Base-by-base conservation (phyloP, 2,888 invertebrate genomes). In the Eumerus sabulonum region DNA sequence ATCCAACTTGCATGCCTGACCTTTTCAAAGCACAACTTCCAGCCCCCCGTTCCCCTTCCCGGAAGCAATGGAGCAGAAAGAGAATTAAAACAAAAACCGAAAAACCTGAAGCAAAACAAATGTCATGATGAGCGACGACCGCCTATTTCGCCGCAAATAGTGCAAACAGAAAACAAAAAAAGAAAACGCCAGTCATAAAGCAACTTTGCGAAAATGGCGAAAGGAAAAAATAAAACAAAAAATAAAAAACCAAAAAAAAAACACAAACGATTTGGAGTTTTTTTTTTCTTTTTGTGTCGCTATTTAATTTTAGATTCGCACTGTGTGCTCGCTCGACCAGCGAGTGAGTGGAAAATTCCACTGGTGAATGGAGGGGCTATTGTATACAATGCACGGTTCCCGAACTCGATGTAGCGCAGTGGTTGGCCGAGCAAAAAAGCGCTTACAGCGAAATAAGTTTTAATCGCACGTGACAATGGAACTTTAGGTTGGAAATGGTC, bases 291-390 rank as follows among this genome's bases (percentile, higher is more conserved):
- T 63, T 71, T 63, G 38, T 45, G 36, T 60, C 48, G 59, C 62
- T 63, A 63, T 63, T 64, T 72, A 72, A 72, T 72, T 64, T 72
- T 72, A 72, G 72, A 72, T 42, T 47, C 63, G 17, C 47, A 44
- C 38, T 53, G 11, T 13, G 11, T 36, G 35, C 42, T 47, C 48
- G 62, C 63, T 40, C 27, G 54, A 54, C 62, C 13, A 50, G 56
- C 42, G 48, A 63, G 51, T 57, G 57, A 72, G 64, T 72, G 72
- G 72, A 72, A 72, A 72, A 59, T 72, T 72, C 72, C 72, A 72
- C 53, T 72, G 47, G 57, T 51, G 57, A 64, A 64, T 72, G 72
- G 50, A 35, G 72, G 53, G 36, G 64, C 72, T 64, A 54, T 40
- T 71, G 71, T 72, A 40, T 27, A 27, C 27, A 27, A 27, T 27